Base-by-base conservation (phyloP, 2,797 vertebrate genomes). In the Odontamblyopus lacepedii region DNA sequence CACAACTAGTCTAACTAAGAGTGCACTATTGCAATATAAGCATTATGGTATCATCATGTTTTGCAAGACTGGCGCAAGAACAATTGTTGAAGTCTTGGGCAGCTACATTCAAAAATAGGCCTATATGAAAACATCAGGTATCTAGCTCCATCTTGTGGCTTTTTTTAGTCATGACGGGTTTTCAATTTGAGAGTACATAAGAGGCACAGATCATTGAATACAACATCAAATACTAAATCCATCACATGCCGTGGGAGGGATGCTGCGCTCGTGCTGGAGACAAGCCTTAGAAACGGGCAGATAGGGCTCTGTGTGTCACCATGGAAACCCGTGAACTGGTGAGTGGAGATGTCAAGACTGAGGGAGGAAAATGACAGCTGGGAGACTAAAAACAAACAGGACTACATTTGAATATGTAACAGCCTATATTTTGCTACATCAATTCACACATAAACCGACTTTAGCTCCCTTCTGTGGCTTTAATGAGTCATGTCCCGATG, bases 281-380 rank as follows among this genome's bases (percentile, higher is more conserved):
- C 41, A 18, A 81, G 81, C 83, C 83, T 67, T 88, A 83, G 88
- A 84, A 90, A 90, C 85, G 77, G 75, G 82, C 61, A 16, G 77
- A 85, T 70, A 83, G 83, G 79, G 75, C 78, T 27, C 64, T 48
- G 64, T 8, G 79, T 59, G 82, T 91, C 62, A 30, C 88, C 83
- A 87, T 86, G 86, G 90, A 63, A 87, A 90, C 90, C 73, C 5
- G 72, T 73, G 84, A 83, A 82, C 72, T 63, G 75, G 65, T 67
- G 81, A 81, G 79, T 74, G 74, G 77, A 80, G 81, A 84, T 73
- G 81, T 78, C 76, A 70, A 57, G 76, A 75, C 27, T 1, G 79
- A 80, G 73, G 68, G 64, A 76, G 73, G 71, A 70, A 56, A 56
- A 65, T n/a, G 38, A 63, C 51, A 3, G 19, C 18, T 32, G 48